Evolutionary conservation across 2,888 invertebrate genomes (phyloP), one percentile per base, ranked within the genome.

Genomic region (Apeira syringaria): DNA sequence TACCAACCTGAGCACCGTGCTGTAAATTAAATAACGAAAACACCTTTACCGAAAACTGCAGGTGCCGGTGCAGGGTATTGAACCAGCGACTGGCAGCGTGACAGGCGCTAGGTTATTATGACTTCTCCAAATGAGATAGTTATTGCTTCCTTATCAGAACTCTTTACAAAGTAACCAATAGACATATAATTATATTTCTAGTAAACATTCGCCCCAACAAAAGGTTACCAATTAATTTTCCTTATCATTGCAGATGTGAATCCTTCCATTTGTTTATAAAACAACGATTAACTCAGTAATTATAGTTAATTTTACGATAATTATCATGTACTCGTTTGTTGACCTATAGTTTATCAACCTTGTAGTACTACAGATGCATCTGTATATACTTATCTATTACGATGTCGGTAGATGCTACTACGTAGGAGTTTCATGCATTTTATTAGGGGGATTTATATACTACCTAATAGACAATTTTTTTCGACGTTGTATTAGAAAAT

Each of bases 271-370:
- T 38, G 38, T 38, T 33, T 44, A 12, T 26, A 11, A 3, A 8
- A 8, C 12, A 28, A 22, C 28, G 37, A 38, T 38, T 44, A 44
- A 38, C 44, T 10, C 9, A 34, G 33, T 34, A 38, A 37, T 30
- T 43, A 33, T 27, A 37, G 31, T 36, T 7, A 37, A 32, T 28
- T 38, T 18, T 25, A 39, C 33, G 28, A 29, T 44, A 43, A 37
- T 18, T 38, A 38, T 24, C 18, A 13, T 11, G 20, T 26, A 25
- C 20, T 5, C 43, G 38, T 37, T 34, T 33, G 38, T 24, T 44
- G 44, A 44, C 44, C 44, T 25, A 10, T 9, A 6, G 44, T 44
- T 44, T 44, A 44, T 44, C 44, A 44, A 44, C 38, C 44, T 38
- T 10, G 28, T 37, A 33, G 44, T 44, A 44, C 33, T 33, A 44